A percentile compares a stretch with the other conserved stretches of the same genome.
Evolutionary conservation across 2,797 vertebrate species (phyloP).

Genomic region (Prunella strophiata): DNA sequence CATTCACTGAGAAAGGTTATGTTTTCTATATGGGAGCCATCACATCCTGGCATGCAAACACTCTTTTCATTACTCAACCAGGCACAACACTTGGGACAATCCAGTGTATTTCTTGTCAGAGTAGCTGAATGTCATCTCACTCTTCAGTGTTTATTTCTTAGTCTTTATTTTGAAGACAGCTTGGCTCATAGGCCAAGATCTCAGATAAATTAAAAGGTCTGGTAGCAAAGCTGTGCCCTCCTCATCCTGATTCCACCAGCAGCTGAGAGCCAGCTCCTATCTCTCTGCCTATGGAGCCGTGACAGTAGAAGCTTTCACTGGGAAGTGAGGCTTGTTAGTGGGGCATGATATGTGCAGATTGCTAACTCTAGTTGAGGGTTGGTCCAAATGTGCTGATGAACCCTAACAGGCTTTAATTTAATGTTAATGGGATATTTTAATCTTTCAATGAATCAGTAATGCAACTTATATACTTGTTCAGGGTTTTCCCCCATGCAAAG

Average conservation of each 20-base stretch:
- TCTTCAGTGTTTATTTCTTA: not conserved
- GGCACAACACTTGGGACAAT: not conserved
- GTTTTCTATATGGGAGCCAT: not conserved
- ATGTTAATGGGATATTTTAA: constrained; percentile 2
- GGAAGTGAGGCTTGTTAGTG: not conserved
- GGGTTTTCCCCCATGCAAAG: not conserved
- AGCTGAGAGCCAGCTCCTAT: not conserved
- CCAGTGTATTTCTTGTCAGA: not conserved
- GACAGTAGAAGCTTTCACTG: not conserved
- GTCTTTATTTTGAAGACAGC: not conserved
- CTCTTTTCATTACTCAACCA: not conserved
- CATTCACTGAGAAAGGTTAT: not conserved
- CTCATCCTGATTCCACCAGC: not conserved
- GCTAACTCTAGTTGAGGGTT: not conserved
- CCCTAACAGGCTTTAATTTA: not conserved
- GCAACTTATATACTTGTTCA: not conserved
- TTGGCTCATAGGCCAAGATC: not conserved
- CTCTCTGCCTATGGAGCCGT: not conserved
- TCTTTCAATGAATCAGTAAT: not conserved
- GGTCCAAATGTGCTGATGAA: not conserved
- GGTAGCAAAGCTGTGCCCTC: not conserved
- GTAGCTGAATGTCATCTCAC: not conserved
- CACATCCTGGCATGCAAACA: not conserved
- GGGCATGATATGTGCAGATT: accelerated
- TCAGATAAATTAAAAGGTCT: not conserved